Percentiles rank a stretch among this genome's conserved stretches.
phyloP scores from a whole-genome alignment of 2,888 invertebrate species.

The Drosophila nr. fundita region DNA sequence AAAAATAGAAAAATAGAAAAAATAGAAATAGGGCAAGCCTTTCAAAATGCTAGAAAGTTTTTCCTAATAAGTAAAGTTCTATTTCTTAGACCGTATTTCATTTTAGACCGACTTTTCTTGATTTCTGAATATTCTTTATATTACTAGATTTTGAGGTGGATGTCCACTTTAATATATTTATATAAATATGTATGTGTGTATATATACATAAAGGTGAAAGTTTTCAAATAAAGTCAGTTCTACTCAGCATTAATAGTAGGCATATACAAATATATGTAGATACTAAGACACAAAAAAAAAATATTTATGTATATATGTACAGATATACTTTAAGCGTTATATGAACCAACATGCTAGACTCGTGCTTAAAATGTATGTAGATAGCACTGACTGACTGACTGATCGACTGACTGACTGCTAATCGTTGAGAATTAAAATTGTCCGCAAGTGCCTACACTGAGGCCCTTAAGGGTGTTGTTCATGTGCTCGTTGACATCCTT shows the following conservation, averaged over 20 bases:
- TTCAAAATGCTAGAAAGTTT: neutral
- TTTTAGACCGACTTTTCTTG: neutral
- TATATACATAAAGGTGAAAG: slow-evolving; percentile 28
- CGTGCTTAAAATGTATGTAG: slow-evolving; percentile 10
- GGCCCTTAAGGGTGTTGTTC: slow-evolving; percentile 83
- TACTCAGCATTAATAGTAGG: slow-evolving; percentile 4
- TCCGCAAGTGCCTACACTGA: slow-evolving; percentile 84
- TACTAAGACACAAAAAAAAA: slow-evolving; percentile 30
- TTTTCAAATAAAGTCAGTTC: slow-evolving; percentile 1
- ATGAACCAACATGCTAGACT: slow-evolving; percentile 17
- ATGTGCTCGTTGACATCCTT: slow-evolving; percentile 85
- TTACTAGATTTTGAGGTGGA: slow-evolving; percentile 3
- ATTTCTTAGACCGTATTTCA: neutral
- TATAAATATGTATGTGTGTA: slow-evolving; percentile 58
- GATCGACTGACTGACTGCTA: neutral
- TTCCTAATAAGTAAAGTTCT: neutral
- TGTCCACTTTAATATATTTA: slow-evolving; percentile 30
- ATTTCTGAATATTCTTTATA: neutral
- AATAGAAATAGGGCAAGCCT: neutral
- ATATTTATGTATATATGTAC: neutral
- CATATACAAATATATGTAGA: neutral
- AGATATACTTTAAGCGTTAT: slow-evolving; percentile 43
- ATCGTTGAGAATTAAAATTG: slow-evolving; percentile 74
- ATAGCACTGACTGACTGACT: slow-evolving; percentile 12
- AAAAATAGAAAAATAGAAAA: too few relatives aligned